Evolutionary conservation across 2,888 invertebrate genomes (phyloP), one percentile per base, ranked within the genome.

Genomic region (Drosophila leonis): DNA sequence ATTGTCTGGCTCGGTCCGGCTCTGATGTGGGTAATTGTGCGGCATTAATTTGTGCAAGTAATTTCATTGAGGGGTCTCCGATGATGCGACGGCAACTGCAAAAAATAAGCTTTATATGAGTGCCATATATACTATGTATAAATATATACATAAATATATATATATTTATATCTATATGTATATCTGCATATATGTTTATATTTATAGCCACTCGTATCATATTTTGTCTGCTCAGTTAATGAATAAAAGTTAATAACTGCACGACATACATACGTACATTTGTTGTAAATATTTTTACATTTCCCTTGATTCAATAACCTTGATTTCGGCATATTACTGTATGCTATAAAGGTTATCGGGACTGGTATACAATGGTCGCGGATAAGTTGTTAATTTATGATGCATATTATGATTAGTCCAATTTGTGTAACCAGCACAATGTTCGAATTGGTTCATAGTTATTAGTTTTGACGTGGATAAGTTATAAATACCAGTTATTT

Each of bases 11-110:
- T 64, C 41, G 42, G 63, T 63, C 63, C 63, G 68, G 51, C 81
- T 83, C 65, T 46, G 69, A 74, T 70, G 56, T 75, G 73, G 82
- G 78, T 67, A 74, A 80, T 77, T 82, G 83, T 78, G 75, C 69
- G 78, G 78, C 85, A 82, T 84, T 86, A 83, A 84, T 86, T 85
- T 84, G 83, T 86, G 87, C 89, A 88, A 88, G 78, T 88, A 84
- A 88, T 84, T 88, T 77, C 88, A 88, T 78, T 80, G 83, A 73
- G 64, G 63, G 54, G 57, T 18, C 69, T 60, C 35, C 55, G 48
- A 41, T 29, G 35, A 44, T 18, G 39, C 24, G 29, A 37, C 39
- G 12, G 24, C 31, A 55, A 56, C 39, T 56, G 49, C 51, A 56
- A 63, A 62, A 64, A 61, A 41, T 46, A 42, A 67, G n/a, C 46